A percentile compares a stretch with the other conserved stretches of the same genome.
These are phyloP conservation scores for Polyergus mexicanus DNA, from an alignment of 1,140 invertebrate species.

Conservation along the genomic window DNA sequence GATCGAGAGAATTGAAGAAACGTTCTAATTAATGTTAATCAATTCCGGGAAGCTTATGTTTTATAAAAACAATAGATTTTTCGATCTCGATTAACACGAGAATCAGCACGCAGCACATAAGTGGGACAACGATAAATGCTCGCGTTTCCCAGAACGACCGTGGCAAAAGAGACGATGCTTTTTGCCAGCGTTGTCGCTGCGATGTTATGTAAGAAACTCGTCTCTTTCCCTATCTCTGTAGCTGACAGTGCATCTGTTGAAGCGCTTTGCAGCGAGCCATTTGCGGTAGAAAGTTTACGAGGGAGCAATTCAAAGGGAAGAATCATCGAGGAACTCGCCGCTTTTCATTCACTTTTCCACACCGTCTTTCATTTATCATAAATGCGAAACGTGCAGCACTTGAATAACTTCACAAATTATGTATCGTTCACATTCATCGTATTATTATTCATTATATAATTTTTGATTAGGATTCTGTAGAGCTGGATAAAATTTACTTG, in stretches of 20 bases:
- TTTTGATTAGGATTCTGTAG: not conserved
- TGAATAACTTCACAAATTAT: not conserved
- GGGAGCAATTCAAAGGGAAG: not conserved
- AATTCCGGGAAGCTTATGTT: conserved; percentile 13
- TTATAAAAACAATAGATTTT: conserved; percentile 34
- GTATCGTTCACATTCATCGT: not conserved
- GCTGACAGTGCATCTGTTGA: conserved; percentile 18
- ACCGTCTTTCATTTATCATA: not conserved
- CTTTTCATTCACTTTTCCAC: conserved; percentile 25
- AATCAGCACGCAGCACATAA: not conserved
- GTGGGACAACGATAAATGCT: conserved; percentile 42
- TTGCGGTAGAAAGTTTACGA: conserved; percentile 35
- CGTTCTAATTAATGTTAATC: not conserved
- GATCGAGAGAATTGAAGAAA: not conserved
- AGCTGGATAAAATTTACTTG: not conserved
- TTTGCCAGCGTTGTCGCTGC: conserved; percentile 1
- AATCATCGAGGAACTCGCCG: not conserved
- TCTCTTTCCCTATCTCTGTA: not conserved
- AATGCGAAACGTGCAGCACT: not conserved
- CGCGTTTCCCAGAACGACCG: conserved; percentile 34
- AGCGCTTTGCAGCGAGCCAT: not conserved
- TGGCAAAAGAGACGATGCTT: conserved; percentile 35
- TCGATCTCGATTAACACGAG: conserved; percentile 21
- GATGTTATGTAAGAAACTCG: conserved; percentile 33
- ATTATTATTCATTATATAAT: not conserved